phyloP scores from a whole-genome alignment of 53 echinoderm and acorn worm genomes.

The Apostichopus leukothele region DNA sequence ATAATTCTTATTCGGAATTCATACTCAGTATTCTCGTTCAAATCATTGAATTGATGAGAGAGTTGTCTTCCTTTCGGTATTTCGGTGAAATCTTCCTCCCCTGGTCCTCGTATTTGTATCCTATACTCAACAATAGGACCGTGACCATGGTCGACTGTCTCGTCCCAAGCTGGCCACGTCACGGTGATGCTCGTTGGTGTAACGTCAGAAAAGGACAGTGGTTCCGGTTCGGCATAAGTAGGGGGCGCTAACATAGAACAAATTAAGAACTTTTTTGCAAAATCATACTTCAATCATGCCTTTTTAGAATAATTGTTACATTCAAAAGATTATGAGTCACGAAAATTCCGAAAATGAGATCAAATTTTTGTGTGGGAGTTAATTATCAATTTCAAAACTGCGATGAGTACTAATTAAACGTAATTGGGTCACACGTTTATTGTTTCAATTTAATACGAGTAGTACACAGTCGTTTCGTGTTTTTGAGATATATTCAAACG shows the following conservation, averaged over 20 bases:
- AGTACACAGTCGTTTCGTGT: too few relatives aligned
- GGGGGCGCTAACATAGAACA: not conserved
- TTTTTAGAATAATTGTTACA: not conserved
- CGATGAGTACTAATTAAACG: too few relatives aligned
- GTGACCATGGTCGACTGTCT: not conserved
- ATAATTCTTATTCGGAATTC: not conserved
- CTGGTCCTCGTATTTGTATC: not conserved
- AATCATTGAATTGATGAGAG: not conserved
- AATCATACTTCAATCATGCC: not conserved
- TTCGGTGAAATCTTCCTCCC: not conserved
- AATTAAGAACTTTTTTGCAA: not conserved
- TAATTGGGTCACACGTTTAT: too few relatives aligned
- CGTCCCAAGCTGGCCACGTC: slow-evolving; percentile 13
- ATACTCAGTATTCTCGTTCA: not conserved
- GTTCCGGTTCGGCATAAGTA: not conserved
- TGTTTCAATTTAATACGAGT: too few relatives aligned
- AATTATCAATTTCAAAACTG: not conserved
- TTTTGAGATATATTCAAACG: too few relatives aligned
- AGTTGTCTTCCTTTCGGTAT: not conserved
- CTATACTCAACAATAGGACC: slow-evolving; percentile 25
- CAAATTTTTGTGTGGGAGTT: not conserved
- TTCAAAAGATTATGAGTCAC: not conserved
- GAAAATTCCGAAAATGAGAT: not conserved
- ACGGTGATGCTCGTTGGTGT: slow-evolving; percentile 1
- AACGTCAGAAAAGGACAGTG: not conserved